phyloP scores from a whole-genome alignment of 2,113 vertebrate species.

The Terrapene triunguis region DNA sequence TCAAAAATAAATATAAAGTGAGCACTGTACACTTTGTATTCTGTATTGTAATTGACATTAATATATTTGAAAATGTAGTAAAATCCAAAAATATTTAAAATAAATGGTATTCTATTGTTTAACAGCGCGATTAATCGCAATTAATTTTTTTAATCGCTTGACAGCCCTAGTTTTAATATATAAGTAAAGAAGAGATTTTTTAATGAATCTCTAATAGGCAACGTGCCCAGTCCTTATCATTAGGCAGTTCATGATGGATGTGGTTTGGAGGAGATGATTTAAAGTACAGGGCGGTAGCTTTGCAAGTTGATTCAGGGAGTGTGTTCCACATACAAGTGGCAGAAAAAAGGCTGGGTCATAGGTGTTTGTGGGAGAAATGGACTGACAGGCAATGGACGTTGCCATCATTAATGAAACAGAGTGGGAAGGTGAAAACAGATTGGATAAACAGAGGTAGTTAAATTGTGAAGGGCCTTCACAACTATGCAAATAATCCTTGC shows the following conservation, averaged over 20 bases:
- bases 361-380: constrained; percentile 9
- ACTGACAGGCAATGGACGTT: not conserved
- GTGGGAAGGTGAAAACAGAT: not conserved
- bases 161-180: not conserved
- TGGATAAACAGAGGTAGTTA: not conserved
- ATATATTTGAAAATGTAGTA: too few species aligned
- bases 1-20: too few species aligned
- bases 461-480: not conserved
- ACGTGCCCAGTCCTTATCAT: not conserved
- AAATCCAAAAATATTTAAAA: too few species aligned
- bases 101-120: too few species aligned
- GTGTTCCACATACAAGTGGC: not conserved
- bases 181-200: constrained; percentile 7
- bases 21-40: too few species aligned
- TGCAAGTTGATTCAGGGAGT: not conserved
- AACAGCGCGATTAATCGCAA: too few species aligned
- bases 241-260: not conserved
- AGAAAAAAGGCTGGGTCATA: not conserved
- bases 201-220: constrained; percentile 4
- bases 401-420: not conserved
- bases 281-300: not conserved
- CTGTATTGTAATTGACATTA: too few species aligned
- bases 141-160: not conserved
- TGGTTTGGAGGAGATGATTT: not conserved
- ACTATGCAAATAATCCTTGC: constrained; percentile 2